phyloP scores from a whole-genome alignment of 2,113 vertebrate species.

The Amphiprion percula region DNA sequence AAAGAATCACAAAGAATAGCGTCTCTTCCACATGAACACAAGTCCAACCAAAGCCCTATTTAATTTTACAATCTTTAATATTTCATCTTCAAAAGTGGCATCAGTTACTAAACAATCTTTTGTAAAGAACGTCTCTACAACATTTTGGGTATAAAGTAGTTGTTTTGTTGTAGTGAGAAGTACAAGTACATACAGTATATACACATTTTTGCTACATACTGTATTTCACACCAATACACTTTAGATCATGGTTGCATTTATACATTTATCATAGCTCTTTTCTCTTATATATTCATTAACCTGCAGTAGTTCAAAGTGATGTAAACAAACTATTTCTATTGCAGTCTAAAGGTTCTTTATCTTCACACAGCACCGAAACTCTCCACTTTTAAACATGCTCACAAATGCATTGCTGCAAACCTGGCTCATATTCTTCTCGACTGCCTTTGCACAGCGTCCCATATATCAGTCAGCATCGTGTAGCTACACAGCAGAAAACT shows the following conservation, averaged over 20 bases:
- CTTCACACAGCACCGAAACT: background rate
- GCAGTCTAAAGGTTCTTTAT: background rate
- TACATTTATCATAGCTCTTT: constrained; percentile 21
- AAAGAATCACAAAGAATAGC: background rate
- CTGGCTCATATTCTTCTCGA: background rate
- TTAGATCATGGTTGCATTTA: constrained; percentile 14
- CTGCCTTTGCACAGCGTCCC: background rate
- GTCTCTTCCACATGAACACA: constrained; percentile 21
- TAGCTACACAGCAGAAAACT: constrained; percentile 1
- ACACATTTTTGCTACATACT: constrained; percentile 51
- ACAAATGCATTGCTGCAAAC: constrained; percentile 7
- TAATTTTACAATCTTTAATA: constrained; percentile 63
- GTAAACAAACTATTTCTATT: background rate
- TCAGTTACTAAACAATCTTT: constrained; percentile 57
- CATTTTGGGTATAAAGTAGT: constrained; percentile 55
- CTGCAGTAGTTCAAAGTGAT: constrained; percentile 1
- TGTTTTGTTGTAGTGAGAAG: constrained; percentile 40
- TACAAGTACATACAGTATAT: constrained; percentile 51
- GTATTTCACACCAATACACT: constrained; percentile 39
- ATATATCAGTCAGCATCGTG: constrained; percentile 9
- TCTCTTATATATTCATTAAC: background rate
- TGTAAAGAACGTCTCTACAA: constrained; percentile 50
- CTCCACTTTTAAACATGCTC: background rate
- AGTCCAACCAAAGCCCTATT: constrained; percentile 24
- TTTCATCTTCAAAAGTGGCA: constrained; percentile 59